Base-by-base conservation (phyloP, 2,888 invertebrate species). In the Oeneis ivallda region DNA sequence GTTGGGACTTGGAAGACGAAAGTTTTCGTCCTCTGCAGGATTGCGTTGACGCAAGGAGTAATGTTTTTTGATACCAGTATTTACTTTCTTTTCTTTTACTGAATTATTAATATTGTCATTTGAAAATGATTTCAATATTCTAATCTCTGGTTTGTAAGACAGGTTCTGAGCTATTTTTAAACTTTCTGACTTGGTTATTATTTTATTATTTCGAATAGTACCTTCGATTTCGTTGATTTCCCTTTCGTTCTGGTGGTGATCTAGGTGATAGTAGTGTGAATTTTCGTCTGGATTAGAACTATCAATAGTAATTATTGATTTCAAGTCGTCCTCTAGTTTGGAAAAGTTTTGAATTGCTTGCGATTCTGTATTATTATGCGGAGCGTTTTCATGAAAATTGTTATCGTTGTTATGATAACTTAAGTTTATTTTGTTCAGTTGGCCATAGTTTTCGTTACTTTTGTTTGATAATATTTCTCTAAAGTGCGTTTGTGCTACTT, bases 211-310 rank as follows among this genome's bases (percentile, higher is more conserved):
- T 71, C 92, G 75, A 70, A 92, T 92, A 10, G 92, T 92, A 66
- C 91, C 91, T 81, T 92, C 92, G 70, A 92, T 92, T 82, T 92
- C 92, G 78, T 92, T 92, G 68, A 92, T 82, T 81, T 92, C 92
- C 71, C 91, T 83, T 81, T 92, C 91, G 83, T 91, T 92, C 78
- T 92, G 90, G 69, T 91, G 92, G 61, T 86, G 85, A 73, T 90
- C 87, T 17, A 82, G 79, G 67, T 79, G 77, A 69, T 82, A 87
- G 67, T 79, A 87, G 70, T 75, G 82, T 15, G 74, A 73, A 70
- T 76, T 81, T 17, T 90, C 90, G 62, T 89, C 89, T 64, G 81
- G 75, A 75, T 86, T 89, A 58, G 89, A 91, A 78, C 92, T 92
- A 66, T 87, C 87, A 69, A 88, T 79, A 70, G 91, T 89, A 71